Base-by-base conservation (phyloP, 2,888 invertebrate genomes). In the Dryadula phaetusa region DNA sequence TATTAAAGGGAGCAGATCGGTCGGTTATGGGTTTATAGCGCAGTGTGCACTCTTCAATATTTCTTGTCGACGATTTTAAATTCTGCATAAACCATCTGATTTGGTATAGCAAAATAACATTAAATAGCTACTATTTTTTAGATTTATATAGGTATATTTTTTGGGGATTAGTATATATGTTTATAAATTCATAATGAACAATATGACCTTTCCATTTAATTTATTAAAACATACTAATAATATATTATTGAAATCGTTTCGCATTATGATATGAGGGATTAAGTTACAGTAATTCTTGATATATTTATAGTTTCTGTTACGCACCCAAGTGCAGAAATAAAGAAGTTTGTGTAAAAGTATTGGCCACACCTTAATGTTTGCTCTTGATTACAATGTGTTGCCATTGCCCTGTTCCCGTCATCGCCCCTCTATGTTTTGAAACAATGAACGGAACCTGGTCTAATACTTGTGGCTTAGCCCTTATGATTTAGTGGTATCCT, bases 1-100 rank as follows among this genome's bases (percentile, higher is more conserved):
- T 89, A 89, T 88, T 84, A 86, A 88, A 88, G 89, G 92, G 92
- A 85, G 82, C 82, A 81, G 84, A 80, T 84, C 85, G 83, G 84
- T 86, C 81, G 79, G 83, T 79, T 58, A 70, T 63, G 72, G 61
- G 73, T 70, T 74, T 73, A 71, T 73, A 73, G 74, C 69, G 66
- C 71, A 69, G 72, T 64, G 70, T 69, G 70, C 64, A 68, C 70
- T 67, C 70, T 71, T 69, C 70, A 70, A 68, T 69, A 73, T 70
- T 64, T 67, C 66, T 67, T 56, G 64, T 67, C 53, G 44, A 67
- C 67, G n/a, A 53, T 67, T 62, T 64, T 42, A 67, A 67, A 52
- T 47, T 16, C 56, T 20, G 18, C 44, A 32, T 60, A 61, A 42
- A 64, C n/a, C n/a, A n/a, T n/a, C n/a, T n/a, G n/a, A n/a, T n/a